phyloP scores from a whole-genome alignment of 2,797 vertebrate species.

The Leptodactylus fallax region DNA sequence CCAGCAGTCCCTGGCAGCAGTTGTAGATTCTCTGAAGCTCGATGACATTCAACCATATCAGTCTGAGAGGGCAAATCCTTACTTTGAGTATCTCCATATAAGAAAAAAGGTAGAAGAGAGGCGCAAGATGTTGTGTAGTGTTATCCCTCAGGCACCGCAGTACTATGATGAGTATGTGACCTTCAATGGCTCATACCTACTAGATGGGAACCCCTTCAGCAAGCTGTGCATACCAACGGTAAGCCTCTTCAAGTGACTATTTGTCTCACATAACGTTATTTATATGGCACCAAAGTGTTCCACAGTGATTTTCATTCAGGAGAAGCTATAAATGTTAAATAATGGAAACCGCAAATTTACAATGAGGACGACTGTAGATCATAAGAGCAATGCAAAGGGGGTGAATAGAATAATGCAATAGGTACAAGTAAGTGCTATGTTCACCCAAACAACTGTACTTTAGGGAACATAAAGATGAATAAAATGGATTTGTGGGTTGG shows the following conservation, averaged over 20 bases:
- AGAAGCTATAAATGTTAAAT: too few species aligned
- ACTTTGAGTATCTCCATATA: conserved; percentile 98
- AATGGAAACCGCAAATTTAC: too few species aligned
- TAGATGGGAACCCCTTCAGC: conserved; percentile 98
- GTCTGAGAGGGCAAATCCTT: conserved; percentile 96
- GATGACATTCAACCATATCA: conserved; percentile 98
- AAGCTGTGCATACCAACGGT: conserved; percentile 98
- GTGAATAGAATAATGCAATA: too few species aligned
- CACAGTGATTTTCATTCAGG: neutral
- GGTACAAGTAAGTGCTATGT: too few species aligned
- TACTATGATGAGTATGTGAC: conserved; percentile 99
- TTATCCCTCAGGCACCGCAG: conserved; percentile 97
- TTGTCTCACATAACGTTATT: neutral
- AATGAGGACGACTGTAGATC: too few species aligned
- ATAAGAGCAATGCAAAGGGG: too few species aligned
- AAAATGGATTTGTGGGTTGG: too few species aligned
- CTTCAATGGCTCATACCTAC: conserved; percentile 96
- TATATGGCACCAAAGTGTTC: neutral
- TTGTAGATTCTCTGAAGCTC: conserved; percentile 95
- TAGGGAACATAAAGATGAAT: too few species aligned
- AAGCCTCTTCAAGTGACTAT: conserved; percentile 72
- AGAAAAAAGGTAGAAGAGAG: conserved; percentile 98
- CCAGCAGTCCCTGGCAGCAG: conserved; percentile 92
- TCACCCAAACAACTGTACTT: too few species aligned
- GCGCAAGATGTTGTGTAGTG: conserved; percentile 94